Base-by-base conservation (phyloP, 2,113 vertebrate genomes). In the Mohoua ochrocephala region DNA sequence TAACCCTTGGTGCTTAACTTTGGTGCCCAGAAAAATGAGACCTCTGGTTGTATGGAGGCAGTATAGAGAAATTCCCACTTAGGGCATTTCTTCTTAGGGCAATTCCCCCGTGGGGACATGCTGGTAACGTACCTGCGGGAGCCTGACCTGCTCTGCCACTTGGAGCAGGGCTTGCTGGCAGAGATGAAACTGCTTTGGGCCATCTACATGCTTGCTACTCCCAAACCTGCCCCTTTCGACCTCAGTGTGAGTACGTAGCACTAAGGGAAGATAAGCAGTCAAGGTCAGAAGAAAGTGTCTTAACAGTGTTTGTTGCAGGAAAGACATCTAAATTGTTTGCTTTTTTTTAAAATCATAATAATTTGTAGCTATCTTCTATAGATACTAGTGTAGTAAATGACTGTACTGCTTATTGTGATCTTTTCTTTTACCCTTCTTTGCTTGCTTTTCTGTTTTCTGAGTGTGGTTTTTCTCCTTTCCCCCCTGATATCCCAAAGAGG, bases 51-150 rank as follows among this genome's bases (percentile, higher is more conserved):
- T 15, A 28, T 15, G 9, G 53, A 45, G 41, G 26, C 41, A 74
- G 9, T 4, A 8, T 10, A 35, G 49, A 37, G 74, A 53, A 81
- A 54, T 65, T 47, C 11, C 49, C 2, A 3, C 41, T 15, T 45
- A 30, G 42, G 74, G 28, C n/a, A n/a, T n/a, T n/a, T n/a, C n/a
- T n/a, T n/a, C n/a, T n/a, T n/a, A n/a, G n/a, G n/a, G n/a, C n/a
- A n/a, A n/a, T n/a, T n/a, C n/a, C 13, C 26, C 47, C 0, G 2
- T 42, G 54, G 21, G 13, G 30, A 11, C 0, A 0, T 39, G 45
- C 42, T 87, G 75, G 9, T 90, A 28, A 15, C 0, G 2, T 22
- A 31, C 24, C 39, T 77, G 39, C 0, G 2, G 44, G 63, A 93
- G 39, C 67, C 33, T 87, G 63, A 73, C 30, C 47, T 73, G 21